Base-by-base conservation (phyloP, 2,113 vertebrate species). In the Cairina moschata region DNA sequence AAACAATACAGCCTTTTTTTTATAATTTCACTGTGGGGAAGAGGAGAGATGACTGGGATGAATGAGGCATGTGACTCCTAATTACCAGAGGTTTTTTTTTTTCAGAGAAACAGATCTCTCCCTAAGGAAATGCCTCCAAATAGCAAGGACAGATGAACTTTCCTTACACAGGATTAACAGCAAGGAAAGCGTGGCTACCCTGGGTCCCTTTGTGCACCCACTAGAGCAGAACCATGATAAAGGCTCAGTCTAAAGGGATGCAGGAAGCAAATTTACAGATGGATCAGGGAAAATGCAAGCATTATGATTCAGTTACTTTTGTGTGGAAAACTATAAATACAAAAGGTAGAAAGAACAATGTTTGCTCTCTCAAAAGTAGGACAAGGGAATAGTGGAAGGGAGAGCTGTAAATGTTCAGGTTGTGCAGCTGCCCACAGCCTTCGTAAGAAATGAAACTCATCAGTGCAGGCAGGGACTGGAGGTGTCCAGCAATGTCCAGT, bases 1-100 rank as follows among this genome's bases (percentile, higher is more conserved):
- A 69, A 71, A 94, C 67, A 90, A 82, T 88, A 48, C 15, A 91
- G 54, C 38, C 32, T 75, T 83, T 92, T 89, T 89, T 88, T 34
- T 34, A 42, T 58, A 54, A 76, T 87, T 65, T 79, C 71, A 92
- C 56, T 12, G 2, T 54, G 67, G 85, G 73, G 67, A 85, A 66
- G 62, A 91, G 83, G 78, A 90, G 90, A 62, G 60, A 76, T 38
- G 55, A 28, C 44, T 48, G 78, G 78, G 13, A 2, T 87, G 79
- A 93, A 83, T 52, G 58, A 90, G n/a, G 58, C 78, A 48, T 4
- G 38, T 60, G 89, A 87, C 74, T 87, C 66, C 84, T 85, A 72
- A 89, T 92, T 91, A 48, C 20, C 11, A 17, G 54, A 80, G 38
- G n/a, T 42, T 94, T 48, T 40, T 50, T 58, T 42, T 94, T 25